Base-by-base conservation (phyloP, 1,140 invertebrate genomes). In the Aphaenogaster rudis region DNA sequence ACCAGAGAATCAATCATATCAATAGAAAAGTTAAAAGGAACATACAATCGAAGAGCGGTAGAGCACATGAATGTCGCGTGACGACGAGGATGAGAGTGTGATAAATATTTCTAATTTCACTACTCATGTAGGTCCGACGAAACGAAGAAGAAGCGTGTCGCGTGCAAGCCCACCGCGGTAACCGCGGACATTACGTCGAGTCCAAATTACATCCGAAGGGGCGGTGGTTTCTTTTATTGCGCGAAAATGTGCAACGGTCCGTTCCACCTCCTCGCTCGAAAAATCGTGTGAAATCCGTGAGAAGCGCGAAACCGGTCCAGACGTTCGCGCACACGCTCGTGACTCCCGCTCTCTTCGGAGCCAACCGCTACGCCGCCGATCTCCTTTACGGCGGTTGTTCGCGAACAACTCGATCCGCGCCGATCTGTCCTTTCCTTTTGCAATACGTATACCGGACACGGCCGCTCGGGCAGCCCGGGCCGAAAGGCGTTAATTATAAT, bases 401-500 rank as follows among this genome's bases (percentile, higher is more conserved):
- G 59, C 45, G 67, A 80, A 57, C 39, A 48, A 39, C 52, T 90
- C 88, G 89, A 90, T 90, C 74, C 88, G 71, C 74, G 57, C 42
- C 88, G 87, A 91, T 91, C 85, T 89, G 85, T 91, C 86, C 90
- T 91, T 91, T 91, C 86, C 79, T 91, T 91, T 89, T 91, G 90
- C 90, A 84, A 39, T 54, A 87, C 42, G 36, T 85, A 50, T 48
- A 82, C 52, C 63, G 64, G 69, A 63, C 80, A 71, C 90, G 77
- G 54, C 67, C 66, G 80, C 64, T 76, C 88, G 88, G 90, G 86
- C 91, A 90, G 88, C 86, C 90, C 86, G 72, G 76, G 64, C 86
- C 94, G 93, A 94, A 94, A 94, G 93, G 94, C 94, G 94, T 95
- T 95, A 95, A 95, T 95, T 95, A 95, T 95, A 95, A 95, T 95